These are phyloP conservation scores for Tetropium fuscum DNA, from an alignment of 2,888 invertebrate species.

Conservation along the genomic window DNA sequence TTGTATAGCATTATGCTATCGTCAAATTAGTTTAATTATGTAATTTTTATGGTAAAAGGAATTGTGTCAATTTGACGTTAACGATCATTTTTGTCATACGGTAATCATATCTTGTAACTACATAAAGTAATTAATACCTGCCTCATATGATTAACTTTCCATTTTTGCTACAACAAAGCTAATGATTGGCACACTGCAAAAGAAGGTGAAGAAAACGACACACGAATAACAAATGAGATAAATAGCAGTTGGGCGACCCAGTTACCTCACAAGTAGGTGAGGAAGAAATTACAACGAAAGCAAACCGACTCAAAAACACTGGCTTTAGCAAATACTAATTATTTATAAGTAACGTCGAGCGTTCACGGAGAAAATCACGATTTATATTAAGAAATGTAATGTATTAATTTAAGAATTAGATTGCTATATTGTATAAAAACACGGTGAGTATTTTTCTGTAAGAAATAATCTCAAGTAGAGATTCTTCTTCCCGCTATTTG, in stretches of 20 bases:
- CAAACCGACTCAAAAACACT: conserved; percentile 30
- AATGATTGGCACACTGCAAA: neutral
- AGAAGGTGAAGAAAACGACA: conserved; percentile 10
- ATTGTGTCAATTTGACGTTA: too few species aligned
- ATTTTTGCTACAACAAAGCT: neutral
- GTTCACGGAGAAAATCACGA: conserved; percentile 15
- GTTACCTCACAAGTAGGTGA: conserved; percentile 40
- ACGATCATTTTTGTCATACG: too few species aligned
- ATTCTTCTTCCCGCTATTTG: too few species aligned
- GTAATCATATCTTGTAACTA: too few species aligned
- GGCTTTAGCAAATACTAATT: conserved; percentile 23
- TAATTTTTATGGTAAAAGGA: too few species aligned
- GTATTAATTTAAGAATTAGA: conserved; percentile 7
- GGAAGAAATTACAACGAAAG: conserved; percentile 39
- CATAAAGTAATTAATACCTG: too few species aligned
- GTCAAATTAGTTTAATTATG: too few species aligned
- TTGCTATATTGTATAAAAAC: neutral
- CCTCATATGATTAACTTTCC: too few species aligned
- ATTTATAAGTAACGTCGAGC: conserved; percentile 13
- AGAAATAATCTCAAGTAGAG: neutral
- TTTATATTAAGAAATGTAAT: conserved; percentile 12
- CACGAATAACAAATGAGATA: conserved; percentile 6
- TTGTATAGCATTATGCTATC: too few species aligned
- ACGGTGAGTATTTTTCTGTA: neutral
- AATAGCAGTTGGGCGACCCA: conserved; percentile 38